Conservation (phyloP, 2,888 invertebrate species). For the Plagiodera versicolora region DNA sequence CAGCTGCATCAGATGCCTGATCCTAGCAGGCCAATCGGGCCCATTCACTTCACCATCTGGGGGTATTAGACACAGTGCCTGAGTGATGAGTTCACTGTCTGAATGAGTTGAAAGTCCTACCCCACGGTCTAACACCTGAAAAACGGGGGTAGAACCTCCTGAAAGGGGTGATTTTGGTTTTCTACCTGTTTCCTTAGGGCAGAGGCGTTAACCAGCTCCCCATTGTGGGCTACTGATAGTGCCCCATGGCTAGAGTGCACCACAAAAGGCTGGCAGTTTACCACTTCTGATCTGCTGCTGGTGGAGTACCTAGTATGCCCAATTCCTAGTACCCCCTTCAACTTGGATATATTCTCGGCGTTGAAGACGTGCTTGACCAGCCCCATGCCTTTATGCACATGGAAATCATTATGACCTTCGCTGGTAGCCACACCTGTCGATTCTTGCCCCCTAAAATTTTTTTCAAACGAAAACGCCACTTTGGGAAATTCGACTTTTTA, state of each 20-base stretch:
- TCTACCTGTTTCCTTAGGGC: constrained; percentile 81
- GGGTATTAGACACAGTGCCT: constrained; percentile 90
- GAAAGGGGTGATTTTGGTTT: neutral
- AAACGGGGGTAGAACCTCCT: neutral
- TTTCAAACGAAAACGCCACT: neutral
- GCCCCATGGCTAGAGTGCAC: constrained; percentile 96
- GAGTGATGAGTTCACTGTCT: constrained; percentile 96
- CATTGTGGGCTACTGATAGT: constrained; percentile 95
- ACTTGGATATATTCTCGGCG: constrained; percentile 80
- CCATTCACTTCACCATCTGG: constrained; percentile 85
- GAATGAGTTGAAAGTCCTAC: constrained; percentile 95
- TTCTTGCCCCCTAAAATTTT: constrained; percentile 83
- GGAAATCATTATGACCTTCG: constrained; percentile 78
- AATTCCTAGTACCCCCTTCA: constrained; percentile 88
- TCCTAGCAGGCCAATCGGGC: constrained; percentile 91
- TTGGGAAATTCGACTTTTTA: neutral
- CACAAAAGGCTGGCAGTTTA: constrained; percentile 97
- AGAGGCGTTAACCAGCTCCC: constrained; percentile 92
- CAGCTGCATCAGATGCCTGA: constrained; percentile 89
- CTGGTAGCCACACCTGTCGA: constrained; percentile 96
- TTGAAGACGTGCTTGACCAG: constrained; percentile 92
- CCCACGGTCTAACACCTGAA: constrained; percentile 85
- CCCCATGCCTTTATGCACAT: constrained; percentile 92
- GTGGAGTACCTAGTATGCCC: constrained; percentile 98
- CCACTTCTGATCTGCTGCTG: constrained; percentile 85